Conservation (phyloP, 2,888 invertebrate species). For the Drosophila phalerata region DNA sequence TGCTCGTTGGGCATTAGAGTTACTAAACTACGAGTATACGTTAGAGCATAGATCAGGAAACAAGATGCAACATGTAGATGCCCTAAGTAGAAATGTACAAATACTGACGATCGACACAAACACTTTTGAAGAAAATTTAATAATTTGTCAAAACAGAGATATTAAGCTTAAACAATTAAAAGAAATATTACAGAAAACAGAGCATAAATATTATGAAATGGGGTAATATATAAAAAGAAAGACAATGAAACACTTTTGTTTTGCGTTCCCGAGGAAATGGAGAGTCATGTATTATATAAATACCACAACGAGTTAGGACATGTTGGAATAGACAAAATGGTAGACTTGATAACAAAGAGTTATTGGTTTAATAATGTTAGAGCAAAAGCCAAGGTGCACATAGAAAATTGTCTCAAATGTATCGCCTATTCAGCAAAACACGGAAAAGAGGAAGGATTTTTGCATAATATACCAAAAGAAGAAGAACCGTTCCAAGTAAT, state of each 20-base stretch:
- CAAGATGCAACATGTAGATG: neutral
- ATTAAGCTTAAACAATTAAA: neutral
- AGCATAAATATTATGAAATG: neutral
- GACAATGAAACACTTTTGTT: neutral
- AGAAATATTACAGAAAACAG: neutral
- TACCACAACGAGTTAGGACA: slow-evolving; percentile 9
- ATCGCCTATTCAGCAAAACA: neutral
- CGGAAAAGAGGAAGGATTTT: neutral
- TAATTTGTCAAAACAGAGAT: neutral
- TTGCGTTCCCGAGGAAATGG: neutral
- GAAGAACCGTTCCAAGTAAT: neutral
- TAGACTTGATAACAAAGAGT: neutral
- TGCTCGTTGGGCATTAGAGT: too few relatives aligned
- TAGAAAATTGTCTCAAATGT: neutral
- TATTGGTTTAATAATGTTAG: slow-evolving; percentile 2
- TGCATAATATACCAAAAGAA: slow-evolving; percentile 1
- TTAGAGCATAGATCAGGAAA: neutral
- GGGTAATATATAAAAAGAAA: neutral
- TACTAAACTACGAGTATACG: too few relatives aligned
- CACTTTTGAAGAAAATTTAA: too few relatives aligned
- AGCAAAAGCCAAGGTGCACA: neutral
- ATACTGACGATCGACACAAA: neutral
- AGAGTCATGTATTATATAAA: neutral
- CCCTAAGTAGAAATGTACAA: neutral
- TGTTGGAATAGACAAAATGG: slow-evolving; percentile 2